Evolutionary conservation across 92 coral and sea anemone genomes (phyloP).

Genomic region (Plumapathes pennacea): DNA sequence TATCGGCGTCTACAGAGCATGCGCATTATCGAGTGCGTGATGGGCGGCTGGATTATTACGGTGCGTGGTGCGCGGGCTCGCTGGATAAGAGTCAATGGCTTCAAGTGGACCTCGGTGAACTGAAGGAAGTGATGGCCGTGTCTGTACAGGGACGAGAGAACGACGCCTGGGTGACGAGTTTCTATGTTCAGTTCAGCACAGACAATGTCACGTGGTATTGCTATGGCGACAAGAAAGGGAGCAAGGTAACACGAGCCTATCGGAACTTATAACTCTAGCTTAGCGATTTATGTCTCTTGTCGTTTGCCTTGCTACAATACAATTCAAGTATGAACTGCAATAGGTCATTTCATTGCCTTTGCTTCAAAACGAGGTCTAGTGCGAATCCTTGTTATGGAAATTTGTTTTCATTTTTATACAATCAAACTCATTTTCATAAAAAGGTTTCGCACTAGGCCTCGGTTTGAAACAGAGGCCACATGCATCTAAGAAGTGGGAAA

Average conservation of each 20-base stretch:
- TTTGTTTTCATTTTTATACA: too few species aligned
- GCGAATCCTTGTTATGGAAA: too few species aligned
- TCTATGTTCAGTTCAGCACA: constrained; percentile 59
- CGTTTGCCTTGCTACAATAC: too few species aligned
- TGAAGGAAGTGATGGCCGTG: constrained; percentile 53
- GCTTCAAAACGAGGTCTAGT: too few species aligned
- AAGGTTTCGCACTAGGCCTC: too few species aligned
- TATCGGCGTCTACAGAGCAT: constrained; percentile 46
- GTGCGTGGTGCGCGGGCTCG: constrained; percentile 67
- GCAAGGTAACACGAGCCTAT: constrained; percentile 62
- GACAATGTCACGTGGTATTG: constrained; percentile 69
- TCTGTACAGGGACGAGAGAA: constrained; percentile 64
- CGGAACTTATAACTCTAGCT: too few species aligned
- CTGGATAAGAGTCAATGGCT: constrained; percentile 59
- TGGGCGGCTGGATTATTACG: constrained; percentile 25
- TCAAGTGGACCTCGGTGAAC: constrained; percentile 58
- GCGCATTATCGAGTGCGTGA: constrained; percentile 25
- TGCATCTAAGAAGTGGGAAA: too few species aligned
- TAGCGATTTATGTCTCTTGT: too few species aligned
- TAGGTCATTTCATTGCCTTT: too few species aligned
- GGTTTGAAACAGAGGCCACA: too few species aligned
- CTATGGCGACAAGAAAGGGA: constrained; percentile 55
- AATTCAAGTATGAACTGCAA: too few species aligned
- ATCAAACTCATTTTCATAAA: too few species aligned
- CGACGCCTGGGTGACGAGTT: constrained; percentile 53